Evolutionary conservation across 2,113 vertebrate genomes (phyloP).

Genomic region (Hypanus sabinus): DNA sequence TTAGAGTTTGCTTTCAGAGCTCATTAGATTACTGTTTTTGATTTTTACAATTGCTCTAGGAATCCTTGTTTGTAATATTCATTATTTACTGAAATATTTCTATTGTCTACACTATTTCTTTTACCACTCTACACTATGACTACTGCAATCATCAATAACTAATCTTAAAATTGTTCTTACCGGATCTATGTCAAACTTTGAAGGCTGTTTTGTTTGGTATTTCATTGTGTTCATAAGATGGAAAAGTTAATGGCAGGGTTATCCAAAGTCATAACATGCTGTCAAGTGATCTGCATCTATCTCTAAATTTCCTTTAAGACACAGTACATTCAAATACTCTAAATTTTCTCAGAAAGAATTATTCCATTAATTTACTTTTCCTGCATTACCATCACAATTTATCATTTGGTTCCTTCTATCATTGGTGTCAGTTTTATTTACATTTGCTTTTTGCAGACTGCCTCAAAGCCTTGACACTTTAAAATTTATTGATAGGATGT

Average conservation of each 20-base stretch:
- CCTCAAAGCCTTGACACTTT: not conserved
- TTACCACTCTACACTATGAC: not conserved
- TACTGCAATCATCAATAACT: not conserved
- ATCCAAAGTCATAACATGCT: not conserved
- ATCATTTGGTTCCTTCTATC: not conserved
- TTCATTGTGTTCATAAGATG: slow-evolving; percentile 12
- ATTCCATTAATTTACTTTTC: not conserved
- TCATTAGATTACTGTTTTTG: not conserved
- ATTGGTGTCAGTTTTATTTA: not conserved
- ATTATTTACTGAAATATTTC: not conserved
- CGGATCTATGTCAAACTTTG: slow-evolving; percentile 38
- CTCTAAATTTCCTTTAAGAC: not conserved
- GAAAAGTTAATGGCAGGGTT: slow-evolving; percentile 16
- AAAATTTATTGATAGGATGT: not conserved
- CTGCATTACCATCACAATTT: not conserved
- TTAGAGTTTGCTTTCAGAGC: not conserved
- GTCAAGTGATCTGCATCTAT: not conserved
- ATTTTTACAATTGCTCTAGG: not conserved
- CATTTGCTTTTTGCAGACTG: not conserved
- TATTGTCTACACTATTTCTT: not conserved
- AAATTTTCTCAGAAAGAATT: slow-evolving; percentile 33
- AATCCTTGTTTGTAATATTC: not conserved
- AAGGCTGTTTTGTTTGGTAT: slow-evolving; percentile 36
- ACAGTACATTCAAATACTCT: not conserved
- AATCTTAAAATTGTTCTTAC: slow-evolving; percentile 28